Evolutionary conservation across 2,113 vertebrate genomes (phyloP).

Genomic region (Poeciliopsis retropinna): DNA sequence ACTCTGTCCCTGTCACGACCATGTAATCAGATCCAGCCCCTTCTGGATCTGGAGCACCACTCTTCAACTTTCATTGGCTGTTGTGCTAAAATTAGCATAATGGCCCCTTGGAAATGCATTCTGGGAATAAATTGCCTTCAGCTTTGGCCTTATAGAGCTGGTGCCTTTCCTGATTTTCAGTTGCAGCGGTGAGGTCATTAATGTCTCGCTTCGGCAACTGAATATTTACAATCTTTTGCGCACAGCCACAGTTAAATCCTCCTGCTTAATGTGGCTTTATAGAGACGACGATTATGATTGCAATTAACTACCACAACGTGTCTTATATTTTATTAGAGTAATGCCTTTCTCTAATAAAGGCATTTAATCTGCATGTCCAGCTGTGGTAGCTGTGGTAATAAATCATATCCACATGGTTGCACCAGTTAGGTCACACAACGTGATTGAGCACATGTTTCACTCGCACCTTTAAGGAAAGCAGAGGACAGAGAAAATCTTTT

Average conservation of each 20-base stretch:
- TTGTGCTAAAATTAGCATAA: conserved; percentile 77
- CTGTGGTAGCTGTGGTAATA: background rate
- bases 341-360: background rate
- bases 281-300: background rate
- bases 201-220: background rate
- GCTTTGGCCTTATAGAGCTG: conserved; percentile 74
- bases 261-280: background rate
- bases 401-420: background rate
- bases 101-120: conserved; percentile 82
- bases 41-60: conserved; percentile 63
- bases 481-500: background rate
- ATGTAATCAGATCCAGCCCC: conserved; percentile 60
- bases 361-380: background rate
- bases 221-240: background rate
- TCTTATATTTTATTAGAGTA: background rate
- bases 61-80: conserved; percentile 64
- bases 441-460: background rate
- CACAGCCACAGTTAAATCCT: background rate
- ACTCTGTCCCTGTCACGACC: conserved; percentile 38
- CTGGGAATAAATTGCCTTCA: conserved; percentile 77
- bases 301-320: background rate
- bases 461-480: background rate
- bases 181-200: conserved; percentile 54
- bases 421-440: background rate
- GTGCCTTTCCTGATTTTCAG: conserved; percentile 42